Percentiles rank a stretch among this genome's conserved stretches.
Evolutionary conservation across 2,113 vertebrate species (phyloP).

Genomic region (Bagarius yarrelli): DNA sequence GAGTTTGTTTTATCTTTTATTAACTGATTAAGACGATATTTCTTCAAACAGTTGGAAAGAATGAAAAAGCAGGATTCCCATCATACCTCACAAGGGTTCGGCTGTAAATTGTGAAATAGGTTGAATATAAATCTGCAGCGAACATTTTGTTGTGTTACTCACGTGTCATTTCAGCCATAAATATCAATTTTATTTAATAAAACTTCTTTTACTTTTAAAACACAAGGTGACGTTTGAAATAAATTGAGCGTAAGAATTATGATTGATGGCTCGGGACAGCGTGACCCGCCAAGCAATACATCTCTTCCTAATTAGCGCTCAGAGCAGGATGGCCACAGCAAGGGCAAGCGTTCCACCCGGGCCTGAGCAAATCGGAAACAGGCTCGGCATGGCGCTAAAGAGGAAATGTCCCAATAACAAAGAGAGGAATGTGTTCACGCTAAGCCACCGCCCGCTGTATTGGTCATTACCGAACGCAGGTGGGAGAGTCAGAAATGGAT

Average conservation of each 20-base stretch:
- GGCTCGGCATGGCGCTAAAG: slow-evolving; percentile 45
- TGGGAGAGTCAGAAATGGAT: slow-evolving; percentile 54
- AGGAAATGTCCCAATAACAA: slow-evolving; percentile 71
- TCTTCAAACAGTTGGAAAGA: not conserved
- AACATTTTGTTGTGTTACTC: not conserved
- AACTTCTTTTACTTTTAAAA: not conserved
- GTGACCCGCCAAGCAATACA: slow-evolving; percentile 16
- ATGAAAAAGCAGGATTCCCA: not conserved
- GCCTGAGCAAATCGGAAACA: slow-evolving; percentile 74
- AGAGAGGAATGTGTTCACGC: slow-evolving; percentile 70
- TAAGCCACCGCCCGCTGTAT: slow-evolving; percentile 48
- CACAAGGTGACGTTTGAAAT: not conserved
- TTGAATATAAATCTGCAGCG: not conserved
- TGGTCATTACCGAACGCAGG: slow-evolving; percentile 68
- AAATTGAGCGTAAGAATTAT: not conserved
- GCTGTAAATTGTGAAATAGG: not conserved
- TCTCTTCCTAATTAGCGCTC: not conserved
- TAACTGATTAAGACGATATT: not conserved
- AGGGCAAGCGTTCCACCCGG: slow-evolving; percentile 16
- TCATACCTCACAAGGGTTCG: not conserved
- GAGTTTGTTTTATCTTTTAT: not conserved
- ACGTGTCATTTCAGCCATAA: not conserved
- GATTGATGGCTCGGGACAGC: not conserved
- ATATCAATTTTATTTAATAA: not conserved
- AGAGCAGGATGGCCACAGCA: slow-evolving; percentile 15